Conservation (phyloP, 2,113 vertebrate species). For the Riparia riparia region DNA sequence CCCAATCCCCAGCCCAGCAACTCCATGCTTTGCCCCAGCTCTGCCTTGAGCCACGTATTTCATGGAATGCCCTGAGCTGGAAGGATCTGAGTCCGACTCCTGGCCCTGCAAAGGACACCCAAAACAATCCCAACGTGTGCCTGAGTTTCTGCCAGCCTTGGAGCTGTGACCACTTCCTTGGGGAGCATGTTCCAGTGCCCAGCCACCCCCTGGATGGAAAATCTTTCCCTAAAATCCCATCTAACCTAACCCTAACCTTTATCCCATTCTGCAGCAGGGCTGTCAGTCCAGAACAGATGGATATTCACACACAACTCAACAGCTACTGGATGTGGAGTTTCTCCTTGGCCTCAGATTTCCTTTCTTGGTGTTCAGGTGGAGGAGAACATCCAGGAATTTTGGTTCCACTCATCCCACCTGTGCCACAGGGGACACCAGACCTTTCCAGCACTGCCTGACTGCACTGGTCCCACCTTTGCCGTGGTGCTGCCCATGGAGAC, state of each 20-base stretch:
- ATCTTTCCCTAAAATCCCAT: not conserved
- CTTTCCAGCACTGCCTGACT: not conserved
- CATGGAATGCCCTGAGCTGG: not conserved
- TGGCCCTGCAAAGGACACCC: too few species aligned
- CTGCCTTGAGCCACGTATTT: rapidly evolving
- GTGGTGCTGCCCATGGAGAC: rapidly evolving
- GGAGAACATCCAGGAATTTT: not conserved
- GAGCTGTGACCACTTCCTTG: not conserved
- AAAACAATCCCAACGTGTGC: not conserved
- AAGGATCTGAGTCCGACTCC: not conserved
- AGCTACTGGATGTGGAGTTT: not conserved
- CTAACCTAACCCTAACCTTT: not conserved
- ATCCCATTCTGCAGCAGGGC: not conserved
- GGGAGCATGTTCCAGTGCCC: not conserved
- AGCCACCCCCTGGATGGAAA: not conserved
- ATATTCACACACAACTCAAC: rapidly evolving
- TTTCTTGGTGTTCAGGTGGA: not conserved
- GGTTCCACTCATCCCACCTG: not conserved
- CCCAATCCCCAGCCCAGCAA: not conserved
- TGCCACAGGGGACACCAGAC: not conserved
- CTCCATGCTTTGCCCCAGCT: not conserved
- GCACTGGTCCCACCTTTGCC: not conserved
- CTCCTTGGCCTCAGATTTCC: not conserved
- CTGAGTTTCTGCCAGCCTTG: not conserved
- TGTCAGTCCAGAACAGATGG: not conserved